These are phyloP conservation scores for Triops longicaudatus DNA, from an alignment of 1,140 invertebrate species.

Conservation along the genomic window DNA sequence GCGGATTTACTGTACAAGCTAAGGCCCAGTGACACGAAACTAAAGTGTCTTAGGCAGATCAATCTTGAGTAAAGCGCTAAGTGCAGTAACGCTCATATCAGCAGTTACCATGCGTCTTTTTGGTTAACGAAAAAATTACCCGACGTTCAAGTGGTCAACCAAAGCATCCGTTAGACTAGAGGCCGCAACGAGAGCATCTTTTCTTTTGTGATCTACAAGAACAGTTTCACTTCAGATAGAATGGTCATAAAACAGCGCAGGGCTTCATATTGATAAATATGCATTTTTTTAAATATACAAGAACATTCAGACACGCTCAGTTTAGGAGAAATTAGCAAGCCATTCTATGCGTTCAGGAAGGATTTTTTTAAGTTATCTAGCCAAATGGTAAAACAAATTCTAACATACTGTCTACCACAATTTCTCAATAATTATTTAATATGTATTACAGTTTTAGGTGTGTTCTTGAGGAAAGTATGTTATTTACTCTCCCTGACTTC, in stretches of 20 bases:
- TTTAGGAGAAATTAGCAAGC: too few relatives aligned
- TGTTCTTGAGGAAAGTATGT: too few relatives aligned
- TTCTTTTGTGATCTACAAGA: slow-evolving; percentile 74
- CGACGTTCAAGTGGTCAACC: slow-evolving; percentile 94
- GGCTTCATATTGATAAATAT: not conserved
- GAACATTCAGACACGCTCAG: too few relatives aligned
- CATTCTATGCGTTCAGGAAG: too few relatives aligned
- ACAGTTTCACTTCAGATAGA: slow-evolving; percentile 32
- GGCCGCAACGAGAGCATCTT: slow-evolving; percentile 84
- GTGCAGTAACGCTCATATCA: not conserved
- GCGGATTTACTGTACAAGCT: too few relatives aligned
- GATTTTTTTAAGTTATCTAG: too few relatives aligned
- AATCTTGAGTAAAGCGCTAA: not conserved
- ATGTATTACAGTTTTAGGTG: too few relatives aligned
- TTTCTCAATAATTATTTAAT: slow-evolving; percentile 28
- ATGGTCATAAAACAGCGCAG: not conserved
- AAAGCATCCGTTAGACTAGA: slow-evolving; percentile 85
- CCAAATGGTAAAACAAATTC: too few relatives aligned
- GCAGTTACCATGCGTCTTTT: not conserved
- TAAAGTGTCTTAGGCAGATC: too few relatives aligned
- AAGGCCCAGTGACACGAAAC: too few relatives aligned
- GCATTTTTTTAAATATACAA: not conserved
- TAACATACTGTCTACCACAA: slow-evolving; percentile 22
- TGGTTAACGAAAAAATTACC: slow-evolving; percentile 50
- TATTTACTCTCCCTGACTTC: too few relatives aligned